Evolutionary conservation across 1,140 invertebrate genomes (phyloP).

Genomic region (Dryas iulia): DNA sequence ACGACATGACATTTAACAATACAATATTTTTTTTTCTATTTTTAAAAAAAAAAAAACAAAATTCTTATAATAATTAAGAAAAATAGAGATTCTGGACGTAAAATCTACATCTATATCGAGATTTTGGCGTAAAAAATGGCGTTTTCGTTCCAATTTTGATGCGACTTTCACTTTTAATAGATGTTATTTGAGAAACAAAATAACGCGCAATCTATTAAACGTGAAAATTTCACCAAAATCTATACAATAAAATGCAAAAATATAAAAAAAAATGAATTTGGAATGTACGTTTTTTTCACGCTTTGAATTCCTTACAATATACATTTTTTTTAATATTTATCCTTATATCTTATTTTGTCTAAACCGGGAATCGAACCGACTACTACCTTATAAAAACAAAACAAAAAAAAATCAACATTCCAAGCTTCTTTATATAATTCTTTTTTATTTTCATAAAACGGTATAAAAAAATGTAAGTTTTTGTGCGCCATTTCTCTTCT

Average conservation of each 20-base stretch:
- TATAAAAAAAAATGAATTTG: not conserved
- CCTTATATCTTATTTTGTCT: too few relatives aligned
- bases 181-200: not conserved
- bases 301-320: too few relatives aligned
- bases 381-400: too few relatives aligned
- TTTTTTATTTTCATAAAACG: too few relatives aligned
- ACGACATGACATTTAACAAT: constrained; percentile 1
- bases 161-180: not conserved
- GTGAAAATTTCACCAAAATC: not conserved
- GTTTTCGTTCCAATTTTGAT: not conserved
- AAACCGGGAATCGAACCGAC: not conserved
- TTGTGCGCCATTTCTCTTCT: not conserved
- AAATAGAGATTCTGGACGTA: constrained; percentile 13
- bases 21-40: not conserved
- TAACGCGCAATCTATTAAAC: not conserved
- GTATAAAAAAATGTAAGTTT: too few relatives aligned
- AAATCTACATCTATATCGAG: not conserved
- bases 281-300: too few relatives aligned
- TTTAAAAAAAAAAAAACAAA: not conserved
- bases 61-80: constrained; percentile 12
- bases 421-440: too few relatives aligned
- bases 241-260: not conserved
- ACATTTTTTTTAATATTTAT: too few relatives aligned
- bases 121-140: constrained; percentile 6
- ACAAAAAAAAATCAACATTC: too few relatives aligned